These are phyloP conservation scores for Tragelaphus imberbis DNA, from an alignment of 2,113 vertebrate species.

Conservation along the genomic window DNA sequence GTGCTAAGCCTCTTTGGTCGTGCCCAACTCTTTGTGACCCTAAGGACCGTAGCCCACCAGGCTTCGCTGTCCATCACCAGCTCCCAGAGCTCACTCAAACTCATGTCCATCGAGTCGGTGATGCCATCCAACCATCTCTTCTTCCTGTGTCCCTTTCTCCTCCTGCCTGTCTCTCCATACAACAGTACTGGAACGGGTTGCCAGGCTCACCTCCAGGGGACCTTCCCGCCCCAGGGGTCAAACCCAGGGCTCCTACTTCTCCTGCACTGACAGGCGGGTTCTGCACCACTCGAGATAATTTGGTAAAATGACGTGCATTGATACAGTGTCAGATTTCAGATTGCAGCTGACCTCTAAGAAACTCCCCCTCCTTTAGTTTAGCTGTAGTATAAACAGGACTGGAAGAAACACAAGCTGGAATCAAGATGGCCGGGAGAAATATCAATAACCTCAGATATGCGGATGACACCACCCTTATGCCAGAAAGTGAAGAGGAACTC, in stretches of 20 bases:
- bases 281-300: neutral
- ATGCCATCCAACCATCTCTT: neutral
- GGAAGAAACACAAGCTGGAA: too few species aligned
- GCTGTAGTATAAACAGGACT: neutral
- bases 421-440: too few species aligned
- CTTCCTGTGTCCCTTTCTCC: neutral
- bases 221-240: neutral
- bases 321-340: neutral
- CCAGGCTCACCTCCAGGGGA: neutral
- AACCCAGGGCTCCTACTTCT: neutral
- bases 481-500: too few species aligned
- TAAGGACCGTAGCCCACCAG: neutral
- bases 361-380: neutral
- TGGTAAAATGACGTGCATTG: neutral
- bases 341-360: neutral
- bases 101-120: neutral
- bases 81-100: neutral
- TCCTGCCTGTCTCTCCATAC: neutral
- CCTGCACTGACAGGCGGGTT: neutral
- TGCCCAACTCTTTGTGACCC: neutral
- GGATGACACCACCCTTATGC: too few species aligned
- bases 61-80: neutral
- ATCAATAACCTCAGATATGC: too few species aligned
- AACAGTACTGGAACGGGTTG: neutral
- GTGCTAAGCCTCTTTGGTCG: fast-evolving